These are phyloP conservation scores for Blastobasis lacticolella DNA, from an alignment of 2,888 invertebrate species.

Conservation along the genomic window DNA sequence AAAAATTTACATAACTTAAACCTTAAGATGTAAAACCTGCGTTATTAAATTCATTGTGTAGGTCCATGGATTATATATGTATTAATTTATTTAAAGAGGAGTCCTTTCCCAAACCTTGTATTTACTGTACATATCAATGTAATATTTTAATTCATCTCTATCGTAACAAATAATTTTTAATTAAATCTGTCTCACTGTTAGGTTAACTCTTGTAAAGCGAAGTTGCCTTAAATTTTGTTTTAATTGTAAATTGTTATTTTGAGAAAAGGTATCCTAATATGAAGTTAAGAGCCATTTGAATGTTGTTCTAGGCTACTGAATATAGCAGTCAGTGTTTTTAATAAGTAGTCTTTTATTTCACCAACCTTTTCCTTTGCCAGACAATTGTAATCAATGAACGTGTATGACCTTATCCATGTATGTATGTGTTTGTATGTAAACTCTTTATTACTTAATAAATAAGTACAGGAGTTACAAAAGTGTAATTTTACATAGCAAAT, in stretches of 20 bases:
- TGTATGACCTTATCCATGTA: too few relatives aligned
- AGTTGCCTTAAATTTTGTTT: not conserved
- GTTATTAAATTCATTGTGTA: too few relatives aligned
- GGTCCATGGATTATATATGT: too few relatives aligned
- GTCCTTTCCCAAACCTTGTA: not conserved
- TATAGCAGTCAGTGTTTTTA: constrained; percentile 70
- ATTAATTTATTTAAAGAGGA: constrained; percentile 28
- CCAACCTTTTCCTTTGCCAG: not conserved
- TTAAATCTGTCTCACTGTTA: too few relatives aligned
- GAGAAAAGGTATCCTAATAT: constrained; percentile 3
- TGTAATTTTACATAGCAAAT: too few relatives aligned
- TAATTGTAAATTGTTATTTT: constrained; percentile 13
- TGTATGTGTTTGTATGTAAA: too few relatives aligned
- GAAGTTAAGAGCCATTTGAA: constrained; percentile 45
- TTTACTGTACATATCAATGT: constrained; percentile 19
- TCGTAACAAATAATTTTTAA: not conserved
- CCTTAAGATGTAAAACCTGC: too few relatives aligned
- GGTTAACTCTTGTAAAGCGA: not conserved
- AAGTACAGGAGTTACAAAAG: too few relatives aligned
- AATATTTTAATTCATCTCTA: constrained; percentile 7
- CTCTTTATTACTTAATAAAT: too few relatives aligned
- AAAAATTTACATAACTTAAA: too few relatives aligned
- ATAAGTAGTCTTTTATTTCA: constrained; percentile 34
- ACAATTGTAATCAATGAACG: too few relatives aligned
- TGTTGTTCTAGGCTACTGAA: constrained; percentile 68